A percentile compares a stretch with the other conserved stretches of the same genome.
Conservation (phyloP, 2,888 invertebrate genomes). For the Theodoxus fluviatilis region DNA sequence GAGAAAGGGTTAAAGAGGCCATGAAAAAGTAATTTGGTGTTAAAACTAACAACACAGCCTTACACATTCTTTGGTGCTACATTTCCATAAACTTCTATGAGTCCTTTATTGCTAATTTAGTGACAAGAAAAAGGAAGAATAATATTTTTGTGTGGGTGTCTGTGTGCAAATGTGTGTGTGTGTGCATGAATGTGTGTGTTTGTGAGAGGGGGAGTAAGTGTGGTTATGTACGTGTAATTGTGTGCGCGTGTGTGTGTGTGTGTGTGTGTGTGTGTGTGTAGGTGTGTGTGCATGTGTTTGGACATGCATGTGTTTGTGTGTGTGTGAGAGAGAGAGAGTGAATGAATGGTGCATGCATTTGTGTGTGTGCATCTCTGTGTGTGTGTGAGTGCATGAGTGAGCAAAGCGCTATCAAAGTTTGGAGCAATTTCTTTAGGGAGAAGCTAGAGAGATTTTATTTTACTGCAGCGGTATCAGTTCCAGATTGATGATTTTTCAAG, state of each 20-base stretch:
- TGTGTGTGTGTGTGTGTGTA: background rate
- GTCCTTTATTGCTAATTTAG: too few species aligned
- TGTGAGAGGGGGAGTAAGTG: background rate
- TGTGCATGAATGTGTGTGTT: background rate
- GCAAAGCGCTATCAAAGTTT: too few species aligned
- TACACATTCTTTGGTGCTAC: too few species aligned
- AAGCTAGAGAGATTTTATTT: too few species aligned
- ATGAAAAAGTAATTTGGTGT: too few species aligned
- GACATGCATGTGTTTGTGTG: background rate
- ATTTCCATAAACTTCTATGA: too few species aligned
- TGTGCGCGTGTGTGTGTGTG: conserved; percentile 15
- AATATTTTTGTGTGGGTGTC: background rate
- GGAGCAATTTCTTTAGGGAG: too few species aligned
- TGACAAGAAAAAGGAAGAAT: background rate
- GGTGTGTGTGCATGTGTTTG: background rate
- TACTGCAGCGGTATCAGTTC: too few species aligned
- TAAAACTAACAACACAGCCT: too few species aligned
- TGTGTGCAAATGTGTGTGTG: background rate
- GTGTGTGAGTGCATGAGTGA: background rate
- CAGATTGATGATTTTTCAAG: too few species aligned
- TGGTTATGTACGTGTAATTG: conserved; percentile 3
- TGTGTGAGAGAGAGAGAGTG: conserved; percentile 15
- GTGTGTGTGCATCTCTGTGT: background rate
- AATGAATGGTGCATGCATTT: background rate
- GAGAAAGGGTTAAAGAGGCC: too few species aligned